phyloP scores from a whole-genome alignment of 2,888 invertebrate genomes.

The Pogonocherus hispidulus region DNA sequence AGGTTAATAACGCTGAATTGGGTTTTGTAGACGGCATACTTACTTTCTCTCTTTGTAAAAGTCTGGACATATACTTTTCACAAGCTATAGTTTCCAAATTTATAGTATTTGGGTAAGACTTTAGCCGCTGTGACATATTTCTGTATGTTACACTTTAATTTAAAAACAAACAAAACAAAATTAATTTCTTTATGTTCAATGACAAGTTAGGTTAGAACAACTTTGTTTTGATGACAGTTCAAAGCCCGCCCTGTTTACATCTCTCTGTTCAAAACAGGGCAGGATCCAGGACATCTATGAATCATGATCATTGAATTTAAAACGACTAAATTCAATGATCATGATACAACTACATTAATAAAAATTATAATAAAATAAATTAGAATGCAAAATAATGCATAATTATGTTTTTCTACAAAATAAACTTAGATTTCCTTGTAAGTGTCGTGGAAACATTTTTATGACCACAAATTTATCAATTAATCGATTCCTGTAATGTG shows the following conservation, averaged over 20 bases:
- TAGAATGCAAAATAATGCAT: too few species aligned
- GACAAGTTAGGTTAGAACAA: slow-evolving; percentile 51
- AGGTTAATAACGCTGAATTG: background rate
- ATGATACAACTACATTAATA: too few species aligned
- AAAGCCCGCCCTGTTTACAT: slow-evolving; percentile 42
- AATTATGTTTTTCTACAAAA: too few species aligned
- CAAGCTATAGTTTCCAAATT: slow-evolving; percentile 43
- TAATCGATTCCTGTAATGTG: too few species aligned
- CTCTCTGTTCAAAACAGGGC: background rate
- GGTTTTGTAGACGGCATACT: slow-evolving; percentile 9
- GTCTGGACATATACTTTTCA: slow-evolving; percentile 49
- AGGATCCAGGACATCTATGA: background rate
- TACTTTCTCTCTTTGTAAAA: slow-evolving; percentile 46
- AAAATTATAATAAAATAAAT: too few species aligned
- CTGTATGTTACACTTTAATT: slow-evolving; percentile 38
- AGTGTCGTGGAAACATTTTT: too few species aligned
- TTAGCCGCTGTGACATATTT: slow-evolving; percentile 46
- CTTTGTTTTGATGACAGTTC: slow-evolving; percentile 46
- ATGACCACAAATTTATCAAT: too few species aligned
- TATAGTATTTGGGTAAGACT: slow-evolving; percentile 35
- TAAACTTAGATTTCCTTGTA: too few species aligned
- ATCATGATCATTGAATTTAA: too few species aligned
- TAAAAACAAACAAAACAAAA: slow-evolving; percentile 39
- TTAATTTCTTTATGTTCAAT: slow-evolving; percentile 22
- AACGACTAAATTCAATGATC: too few species aligned